These are phyloP conservation scores for Sandelia bainsii DNA, from an alignment of 2,797 vertebrate species.

Conservation along the genomic window DNA sequence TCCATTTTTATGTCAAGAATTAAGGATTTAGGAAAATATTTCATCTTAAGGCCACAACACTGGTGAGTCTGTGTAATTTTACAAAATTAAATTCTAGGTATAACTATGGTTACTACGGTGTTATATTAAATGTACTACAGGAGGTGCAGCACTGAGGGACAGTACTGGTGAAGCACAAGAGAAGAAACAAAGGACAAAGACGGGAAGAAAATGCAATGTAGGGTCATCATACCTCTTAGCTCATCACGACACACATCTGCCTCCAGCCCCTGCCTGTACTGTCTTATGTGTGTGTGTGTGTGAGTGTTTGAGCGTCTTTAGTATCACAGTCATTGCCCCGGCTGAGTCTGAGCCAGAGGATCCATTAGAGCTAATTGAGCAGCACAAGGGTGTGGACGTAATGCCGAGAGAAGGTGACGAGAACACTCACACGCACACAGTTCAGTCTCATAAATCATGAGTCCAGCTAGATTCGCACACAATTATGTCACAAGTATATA, in stretches of 20 bases:
- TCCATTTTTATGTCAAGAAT: too few relatives aligned
- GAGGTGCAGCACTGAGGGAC: neutral
- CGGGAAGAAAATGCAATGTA: conserved; percentile 44
- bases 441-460: conserved; percentile 29
- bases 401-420: conserved; percentile 81
- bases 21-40: neutral
- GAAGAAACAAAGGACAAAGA: conserved; percentile 68
- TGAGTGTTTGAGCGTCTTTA: conserved; percentile 50
- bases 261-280: conserved; percentile 50
- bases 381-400: conserved; percentile 77
- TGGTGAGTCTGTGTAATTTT: neutral
- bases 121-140: neutral
- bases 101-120: neutral
- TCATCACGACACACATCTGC: conserved; percentile 61
- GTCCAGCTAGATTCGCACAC: neutral
- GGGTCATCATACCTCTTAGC: conserved; percentile 63
- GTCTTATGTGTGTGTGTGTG: conserved; percentile 21
- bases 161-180: conserved; percentile 13
- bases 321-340: conserved; percentile 64
- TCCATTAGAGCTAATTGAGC: conserved; percentile 87
- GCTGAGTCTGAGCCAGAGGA: conserved; percentile 82
- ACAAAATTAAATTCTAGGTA: neutral
- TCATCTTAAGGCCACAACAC: neutral
- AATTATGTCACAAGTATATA: neutral
- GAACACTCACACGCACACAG: conserved; percentile 23